A percentile compares a stretch with the other conserved stretches of the same genome.
Evolutionary conservation across 2,888 invertebrate genomes (phyloP).

Genomic region (Drosophila fungiperda): DNA sequence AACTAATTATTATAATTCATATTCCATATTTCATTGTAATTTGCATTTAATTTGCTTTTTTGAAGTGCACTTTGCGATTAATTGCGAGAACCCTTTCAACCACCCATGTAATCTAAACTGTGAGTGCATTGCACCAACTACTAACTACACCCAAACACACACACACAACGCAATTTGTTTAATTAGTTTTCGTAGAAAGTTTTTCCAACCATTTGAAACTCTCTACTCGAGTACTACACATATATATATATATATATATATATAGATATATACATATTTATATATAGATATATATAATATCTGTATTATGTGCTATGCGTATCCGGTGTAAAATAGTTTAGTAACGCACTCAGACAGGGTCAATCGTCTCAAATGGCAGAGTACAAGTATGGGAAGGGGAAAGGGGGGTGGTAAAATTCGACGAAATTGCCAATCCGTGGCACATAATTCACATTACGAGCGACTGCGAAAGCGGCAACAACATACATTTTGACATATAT

Average conservation of each 20-base stretch:
- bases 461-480: constrained; percentile 22
- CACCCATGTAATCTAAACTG: constrained; percentile 51
- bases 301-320: constrained; percentile 27
- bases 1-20: not conserved
- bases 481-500: constrained; percentile 73
- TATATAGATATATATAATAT: constrained; percentile 14
- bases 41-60: not conserved
- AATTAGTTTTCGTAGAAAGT: constrained; percentile 71
- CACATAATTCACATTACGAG: constrained; percentile 60
- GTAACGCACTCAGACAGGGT: constrained; percentile 24
- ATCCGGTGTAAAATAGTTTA: constrained; percentile 48
- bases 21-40: not conserved
- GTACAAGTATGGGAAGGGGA: not conserved
- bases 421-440: constrained; percentile 46
- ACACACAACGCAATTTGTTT: constrained; percentile 69
- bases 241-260: constrained; percentile 11
- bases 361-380: constrained; percentile 39
- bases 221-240: not conserved
- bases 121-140: constrained; percentile 46
- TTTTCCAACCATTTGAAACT: constrained; percentile 16
- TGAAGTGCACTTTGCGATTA: constrained; percentile 1
- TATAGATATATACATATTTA: not conserved
- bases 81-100: constrained; percentile 8
- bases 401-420: constrained; percentile 31
- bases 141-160: constrained; percentile 5